A percentile compares a stretch with the other conserved stretches of the same genome.
Evolutionary conservation across 2,113 vertebrate genomes (phyloP).

Genomic region (Gorsachius goisagi): DNA sequence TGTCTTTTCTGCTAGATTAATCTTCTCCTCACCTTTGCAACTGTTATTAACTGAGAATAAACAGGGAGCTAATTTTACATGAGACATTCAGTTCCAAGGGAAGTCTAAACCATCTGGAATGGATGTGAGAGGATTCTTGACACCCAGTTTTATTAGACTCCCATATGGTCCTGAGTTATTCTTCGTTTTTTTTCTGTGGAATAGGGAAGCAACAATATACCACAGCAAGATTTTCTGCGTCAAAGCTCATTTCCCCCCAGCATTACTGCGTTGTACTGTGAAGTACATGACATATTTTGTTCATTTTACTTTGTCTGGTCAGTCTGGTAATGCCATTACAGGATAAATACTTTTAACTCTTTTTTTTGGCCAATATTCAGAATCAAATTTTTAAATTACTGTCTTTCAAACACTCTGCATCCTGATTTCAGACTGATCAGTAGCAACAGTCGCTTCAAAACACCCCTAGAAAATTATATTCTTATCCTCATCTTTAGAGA

Average conservation of each 20-base stretch:
- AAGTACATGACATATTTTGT: background rate
- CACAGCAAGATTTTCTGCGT: background rate
- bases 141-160: background rate
- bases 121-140: background rate
- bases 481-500: background rate
- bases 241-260: background rate
- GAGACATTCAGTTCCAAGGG: background rate
- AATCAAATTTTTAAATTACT: background rate
- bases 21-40: conserved; percentile 5
- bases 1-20: background rate
- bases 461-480: background rate
- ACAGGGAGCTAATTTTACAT: background rate
- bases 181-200: background rate
- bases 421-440: background rate
- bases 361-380: background rate
- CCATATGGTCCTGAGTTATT: background rate
- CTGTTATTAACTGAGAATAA: conserved; percentile 6
- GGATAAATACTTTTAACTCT: background rate
- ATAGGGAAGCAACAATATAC: background rate
- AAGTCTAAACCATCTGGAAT: background rate
- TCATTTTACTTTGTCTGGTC: background rate
- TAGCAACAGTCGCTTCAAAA: background rate
- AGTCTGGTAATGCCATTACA: background rate
- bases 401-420: background rate
- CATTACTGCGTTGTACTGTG: background rate